Percentiles rank a stretch among this genome's conserved stretches.
These are phyloP conservation scores for Salvelinus fontinalis DNA, from an alignment of 2,113 vertebrate species.

Conservation along the genomic window DNA sequence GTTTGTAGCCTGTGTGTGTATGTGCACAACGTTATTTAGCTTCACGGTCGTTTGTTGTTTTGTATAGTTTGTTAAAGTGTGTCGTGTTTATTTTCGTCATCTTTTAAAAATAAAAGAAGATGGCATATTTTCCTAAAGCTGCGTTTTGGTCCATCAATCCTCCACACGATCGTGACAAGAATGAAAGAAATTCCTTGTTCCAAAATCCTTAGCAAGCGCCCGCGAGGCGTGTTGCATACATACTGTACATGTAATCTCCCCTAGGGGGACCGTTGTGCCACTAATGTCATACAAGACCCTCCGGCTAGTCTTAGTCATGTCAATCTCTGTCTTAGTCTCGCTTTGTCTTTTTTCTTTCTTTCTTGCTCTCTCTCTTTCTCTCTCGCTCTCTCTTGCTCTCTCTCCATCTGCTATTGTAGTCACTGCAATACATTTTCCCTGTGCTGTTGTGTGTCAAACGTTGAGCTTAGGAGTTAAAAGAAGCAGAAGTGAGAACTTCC, in stretches of 20 bases:
- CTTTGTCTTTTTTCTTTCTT: not conserved
- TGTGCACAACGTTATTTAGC: no score
- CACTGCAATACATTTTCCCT: not conserved
- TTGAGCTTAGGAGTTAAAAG: not conserved
- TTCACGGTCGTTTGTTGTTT: no score
- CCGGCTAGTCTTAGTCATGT: slow-evolving; percentile 11
- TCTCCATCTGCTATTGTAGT: not conserved
- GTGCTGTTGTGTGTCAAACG: slow-evolving; percentile 10
- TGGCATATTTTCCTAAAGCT: no score
- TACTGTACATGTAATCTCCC: slow-evolving; percentile 46
- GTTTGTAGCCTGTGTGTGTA: no score
- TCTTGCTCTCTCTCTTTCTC: not conserved
- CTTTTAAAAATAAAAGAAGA: no score
- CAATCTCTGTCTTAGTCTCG: not conserved
- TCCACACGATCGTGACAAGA: no score
- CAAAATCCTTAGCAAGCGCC: slow-evolving; percentile 61
- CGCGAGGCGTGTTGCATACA: slow-evolving; percentile 22
- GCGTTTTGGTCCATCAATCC: no score
- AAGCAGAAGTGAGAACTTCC: slow-evolving; percentile 6
- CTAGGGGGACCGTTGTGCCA: slow-evolving; percentile 21
- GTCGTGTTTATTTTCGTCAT: no score
- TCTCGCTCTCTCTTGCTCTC: slow-evolving; percentile 3
- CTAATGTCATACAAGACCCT: slow-evolving; percentile 33
- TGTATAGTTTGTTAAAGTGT: no score
- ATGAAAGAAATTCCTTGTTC: slow-evolving; percentile 54